Evolutionary conservation across 2,797 vertebrate genomes (phyloP).

Genomic region (Cyprinella venusta): DNA sequence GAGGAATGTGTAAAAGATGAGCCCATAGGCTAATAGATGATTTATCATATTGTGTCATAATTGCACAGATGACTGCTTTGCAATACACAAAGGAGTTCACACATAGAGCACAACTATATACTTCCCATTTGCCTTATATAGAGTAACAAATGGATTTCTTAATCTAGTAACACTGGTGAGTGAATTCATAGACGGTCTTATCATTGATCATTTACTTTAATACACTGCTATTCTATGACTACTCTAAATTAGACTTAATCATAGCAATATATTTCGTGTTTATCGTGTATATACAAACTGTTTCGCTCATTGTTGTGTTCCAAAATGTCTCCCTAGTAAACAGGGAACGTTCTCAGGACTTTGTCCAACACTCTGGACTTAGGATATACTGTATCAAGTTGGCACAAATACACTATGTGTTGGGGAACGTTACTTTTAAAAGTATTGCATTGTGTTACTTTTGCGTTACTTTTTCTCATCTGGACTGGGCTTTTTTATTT

Average conservation of each 20-base stretch:
- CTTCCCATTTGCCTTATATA: conserved; percentile 2
- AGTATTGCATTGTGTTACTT: too few species aligned
- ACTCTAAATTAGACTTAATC: too few species aligned
- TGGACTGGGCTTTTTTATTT: too few species aligned
- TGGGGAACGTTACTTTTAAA: too few species aligned
- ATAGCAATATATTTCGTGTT: too few species aligned
- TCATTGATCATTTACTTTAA: conserved; percentile 1
- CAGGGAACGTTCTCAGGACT: background rate
- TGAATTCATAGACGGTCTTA: background rate
- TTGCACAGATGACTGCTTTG: background rate
- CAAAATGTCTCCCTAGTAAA: background rate
- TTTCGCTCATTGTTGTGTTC: background rate
- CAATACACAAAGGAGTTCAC: background rate
- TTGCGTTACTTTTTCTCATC: too few species aligned
- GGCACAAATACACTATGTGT: background rate
- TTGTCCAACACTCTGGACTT: background rate
- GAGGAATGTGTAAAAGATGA: conserved; percentile 15
- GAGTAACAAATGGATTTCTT: background rate
- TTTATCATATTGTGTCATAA: background rate
- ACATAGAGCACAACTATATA: conserved; percentile 15
- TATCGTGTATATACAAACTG: too few species aligned
- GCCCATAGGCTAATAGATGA: background rate
- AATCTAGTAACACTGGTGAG: conserved; percentile 6
- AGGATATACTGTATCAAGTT: background rate
- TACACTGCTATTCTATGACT: background rate